Percentiles rank a stretch among this genome's conserved stretches.
Conservation (phyloP, 2,113 vertebrate genomes). For the Cynopterus brachyotis region DNA sequence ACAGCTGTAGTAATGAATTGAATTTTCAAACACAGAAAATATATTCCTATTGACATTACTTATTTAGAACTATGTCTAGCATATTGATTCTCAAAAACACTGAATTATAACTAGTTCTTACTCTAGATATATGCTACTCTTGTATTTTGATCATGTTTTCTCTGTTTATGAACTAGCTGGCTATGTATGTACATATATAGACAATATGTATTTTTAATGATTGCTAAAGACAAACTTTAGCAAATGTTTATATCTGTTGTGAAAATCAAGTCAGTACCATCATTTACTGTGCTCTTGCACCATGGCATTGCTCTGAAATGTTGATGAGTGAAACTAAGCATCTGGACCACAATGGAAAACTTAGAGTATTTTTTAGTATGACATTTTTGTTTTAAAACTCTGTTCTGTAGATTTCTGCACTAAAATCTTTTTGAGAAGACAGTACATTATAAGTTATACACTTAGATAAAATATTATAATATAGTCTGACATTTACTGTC, state of each 20-base stretch:
- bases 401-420: neutral
- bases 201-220: neutral
- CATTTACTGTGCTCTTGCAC: neutral
- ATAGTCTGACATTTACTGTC: neutral
- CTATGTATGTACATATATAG: neutral
- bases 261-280: neutral
- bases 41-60: neutral
- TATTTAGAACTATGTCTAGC: neutral
- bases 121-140: neutral
- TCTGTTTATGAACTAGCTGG: neutral
- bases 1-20: neutral
- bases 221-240: neutral
- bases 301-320: neutral
- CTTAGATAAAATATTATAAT: neutral
- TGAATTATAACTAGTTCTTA: neutral
- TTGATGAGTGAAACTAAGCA: neutral
- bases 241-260: neutral
- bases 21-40: neutral
- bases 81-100: neutral
- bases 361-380: neutral
- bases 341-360: neutral
- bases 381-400: neutral
- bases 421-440: neutral
- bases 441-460: neutral
- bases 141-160: neutral